These are phyloP conservation scores for Epiblema foenella DNA, from an alignment of 2,888 invertebrate genomes.

Conservation along the genomic window DNA sequence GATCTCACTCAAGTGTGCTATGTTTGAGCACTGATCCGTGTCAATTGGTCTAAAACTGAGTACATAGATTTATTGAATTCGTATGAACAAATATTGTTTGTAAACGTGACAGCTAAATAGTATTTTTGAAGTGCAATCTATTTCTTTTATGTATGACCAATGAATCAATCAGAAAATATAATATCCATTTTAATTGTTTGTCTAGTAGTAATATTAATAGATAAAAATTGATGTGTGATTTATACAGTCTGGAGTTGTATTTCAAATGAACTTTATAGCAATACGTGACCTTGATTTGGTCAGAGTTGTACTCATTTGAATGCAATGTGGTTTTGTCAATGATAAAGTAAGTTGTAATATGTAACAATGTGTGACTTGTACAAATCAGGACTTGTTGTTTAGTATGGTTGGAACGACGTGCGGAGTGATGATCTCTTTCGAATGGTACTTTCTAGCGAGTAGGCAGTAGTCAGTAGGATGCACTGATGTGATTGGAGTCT, in stretches of 20 bases:
- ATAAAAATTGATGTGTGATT: not conserved
- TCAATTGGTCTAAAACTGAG: not conserved
- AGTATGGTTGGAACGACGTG: conserved; percentile 53
- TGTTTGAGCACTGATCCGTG: not conserved
- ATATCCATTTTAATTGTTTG: not conserved
- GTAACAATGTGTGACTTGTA: conserved; percentile 38
- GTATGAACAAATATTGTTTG: not conserved
- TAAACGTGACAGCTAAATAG: not conserved
- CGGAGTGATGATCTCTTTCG: conserved; percentile 65
- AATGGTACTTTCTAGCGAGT: conserved; percentile 58
- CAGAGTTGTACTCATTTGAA: not conserved
- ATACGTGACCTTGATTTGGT: not conserved
- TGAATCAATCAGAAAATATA: not conserved
- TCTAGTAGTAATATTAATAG: not conserved
- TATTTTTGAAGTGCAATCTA: not conserved
- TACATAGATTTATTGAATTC: not conserved
- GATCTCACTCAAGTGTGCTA: not conserved
- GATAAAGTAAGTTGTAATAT: conserved; percentile 41
- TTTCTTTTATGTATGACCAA: not conserved
- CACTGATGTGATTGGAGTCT: conserved; percentile 34
- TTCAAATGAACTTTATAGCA: not conserved
- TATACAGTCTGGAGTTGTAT: not conserved
- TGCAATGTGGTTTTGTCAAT: conserved; percentile 5
- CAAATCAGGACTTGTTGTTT: conserved; percentile 49
- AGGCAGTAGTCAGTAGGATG: conserved; percentile 34